Evolutionary conservation across 1,140 invertebrate species (phyloP), one percentile per base, ranked within the genome.

Genomic region (Sipha flava): DNA sequence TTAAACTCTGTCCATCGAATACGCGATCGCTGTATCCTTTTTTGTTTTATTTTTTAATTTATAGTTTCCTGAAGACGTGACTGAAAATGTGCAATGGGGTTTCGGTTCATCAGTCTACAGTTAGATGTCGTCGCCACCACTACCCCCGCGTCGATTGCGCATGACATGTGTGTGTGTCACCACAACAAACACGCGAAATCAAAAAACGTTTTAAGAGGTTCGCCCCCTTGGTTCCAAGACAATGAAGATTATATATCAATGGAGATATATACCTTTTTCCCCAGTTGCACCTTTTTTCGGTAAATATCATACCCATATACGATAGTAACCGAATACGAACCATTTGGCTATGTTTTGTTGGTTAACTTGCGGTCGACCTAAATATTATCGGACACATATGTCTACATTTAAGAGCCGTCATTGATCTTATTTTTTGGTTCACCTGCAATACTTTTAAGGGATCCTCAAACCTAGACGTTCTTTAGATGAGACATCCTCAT

Each of bases 341-440:
- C 73, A 77, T 77, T 77, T 77, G 73, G 73, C 26, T 7, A 43
- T 18, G 49, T 59, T 59, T 77, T 77, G 34, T 43, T 26, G 73
- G 73, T 59, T 77, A 77, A 77, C 73, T 40, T 29, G 73, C 52
- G 73, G 73, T 77, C 73, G 73, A 77, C 72, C 72, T 52, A 75
- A 75, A 77, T 59, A 77, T 12, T 70, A 73, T 66, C 31, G 52
- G 21, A 77, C 52, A 40, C 73, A 77, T 77, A 77, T 77, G 73
- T 77, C 73, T 77, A 57, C 73, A 59, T 77, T 77, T 77, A 77
- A 70, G 18, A 47, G 47, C 66, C 23, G 66, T 70, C 66, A 47
- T 70, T 47, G 66, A 70, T 70, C 66, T 47, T 45, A 70, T 70
- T n/a, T 29, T 45, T 70, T 3, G 18, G 66, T 70, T 70, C 40